Percentiles rank a stretch among this genome's conserved stretches.
These are phyloP conservation scores for Netelia inedita DNA, from an alignment of 2,888 invertebrate genomes.

Conservation along the genomic window DNA sequence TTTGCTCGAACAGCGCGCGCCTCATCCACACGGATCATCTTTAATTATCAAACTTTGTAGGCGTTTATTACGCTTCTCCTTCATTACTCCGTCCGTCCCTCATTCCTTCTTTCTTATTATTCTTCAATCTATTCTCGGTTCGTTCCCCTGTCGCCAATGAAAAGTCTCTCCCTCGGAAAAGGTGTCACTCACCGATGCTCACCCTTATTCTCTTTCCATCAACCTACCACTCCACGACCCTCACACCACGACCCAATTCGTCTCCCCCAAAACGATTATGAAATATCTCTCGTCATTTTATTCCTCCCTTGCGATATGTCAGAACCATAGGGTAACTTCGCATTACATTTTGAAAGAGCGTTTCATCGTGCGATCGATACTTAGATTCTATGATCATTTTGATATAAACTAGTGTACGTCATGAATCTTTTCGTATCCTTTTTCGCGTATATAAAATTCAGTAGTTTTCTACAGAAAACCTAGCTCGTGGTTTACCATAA, in stretches of 20 bases:
- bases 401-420: too few relatives aligned
- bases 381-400: too few relatives aligned
- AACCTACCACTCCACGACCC: too few relatives aligned
- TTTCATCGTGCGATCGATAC: too few relatives aligned
- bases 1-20: constrained; percentile 48
- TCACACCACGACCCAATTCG: too few relatives aligned
- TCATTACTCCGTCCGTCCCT: constrained; percentile 13
- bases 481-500: too few relatives aligned
- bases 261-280: neutral
- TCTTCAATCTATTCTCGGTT: constrained; percentile 47
- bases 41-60: constrained; percentile 77
- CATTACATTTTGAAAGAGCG: too few relatives aligned
- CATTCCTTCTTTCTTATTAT: constrained; percentile 35
- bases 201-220: neutral
- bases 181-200: constrained; percentile 13
- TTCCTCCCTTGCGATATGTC: neutral
- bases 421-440: too few relatives aligned
- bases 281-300: neutral
- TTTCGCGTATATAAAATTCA: too few relatives aligned
- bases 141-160: constrained; percentile 21
- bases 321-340: neutral
- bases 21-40: constrained; percentile 59
- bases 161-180: constrained; percentile 45
- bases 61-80: constrained; percentile 67
- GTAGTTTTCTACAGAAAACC: too few relatives aligned